Conservation (phyloP, 1,140 invertebrate species). For the Gonatopus flavifemur region DNA sequence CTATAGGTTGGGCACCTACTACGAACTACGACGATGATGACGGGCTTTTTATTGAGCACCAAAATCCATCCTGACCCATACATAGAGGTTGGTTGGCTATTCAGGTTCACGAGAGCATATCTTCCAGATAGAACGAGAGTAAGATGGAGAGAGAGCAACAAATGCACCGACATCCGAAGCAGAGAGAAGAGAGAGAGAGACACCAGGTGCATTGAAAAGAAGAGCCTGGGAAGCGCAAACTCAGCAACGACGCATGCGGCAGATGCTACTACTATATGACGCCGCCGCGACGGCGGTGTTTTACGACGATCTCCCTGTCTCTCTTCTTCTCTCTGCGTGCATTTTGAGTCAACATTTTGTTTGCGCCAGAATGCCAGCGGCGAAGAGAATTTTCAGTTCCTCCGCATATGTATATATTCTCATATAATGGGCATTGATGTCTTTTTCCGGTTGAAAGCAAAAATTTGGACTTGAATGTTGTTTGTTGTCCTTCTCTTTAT, state of each 20-base stretch:
- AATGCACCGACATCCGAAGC: slow-evolving; percentile 27
- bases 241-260: slow-evolving; percentile 22
- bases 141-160: slow-evolving; percentile 13
- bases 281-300: background rate
- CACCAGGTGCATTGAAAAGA: slow-evolving; percentile 36
- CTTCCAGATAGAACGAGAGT: slow-evolving; percentile 6
- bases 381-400: too few species aligned
- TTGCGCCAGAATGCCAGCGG: too few species aligned
- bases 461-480: too few species aligned
- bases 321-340: too few species aligned
- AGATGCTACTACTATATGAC: slow-evolving; percentile 26
- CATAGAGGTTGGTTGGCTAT: slow-evolving; percentile 24
- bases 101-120: slow-evolving; percentile 33
- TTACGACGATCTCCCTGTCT: too few species aligned
- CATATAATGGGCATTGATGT: too few species aligned
- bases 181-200: too few species aligned
- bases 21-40: too few species aligned
- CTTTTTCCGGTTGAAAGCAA: too few species aligned
- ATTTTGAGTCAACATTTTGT: too few species aligned
- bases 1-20: slow-evolving; percentile 16
- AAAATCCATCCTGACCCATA: slow-evolving; percentile 24
- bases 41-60: slow-evolving; percentile 17
- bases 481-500: too few species aligned
- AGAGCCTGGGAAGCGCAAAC: slow-evolving; percentile 44
- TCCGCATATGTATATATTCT: too few species aligned